Evolutionary conservation across 2,888 invertebrate species (phyloP).

Genomic region (Brachyopa scutellaris): DNA sequence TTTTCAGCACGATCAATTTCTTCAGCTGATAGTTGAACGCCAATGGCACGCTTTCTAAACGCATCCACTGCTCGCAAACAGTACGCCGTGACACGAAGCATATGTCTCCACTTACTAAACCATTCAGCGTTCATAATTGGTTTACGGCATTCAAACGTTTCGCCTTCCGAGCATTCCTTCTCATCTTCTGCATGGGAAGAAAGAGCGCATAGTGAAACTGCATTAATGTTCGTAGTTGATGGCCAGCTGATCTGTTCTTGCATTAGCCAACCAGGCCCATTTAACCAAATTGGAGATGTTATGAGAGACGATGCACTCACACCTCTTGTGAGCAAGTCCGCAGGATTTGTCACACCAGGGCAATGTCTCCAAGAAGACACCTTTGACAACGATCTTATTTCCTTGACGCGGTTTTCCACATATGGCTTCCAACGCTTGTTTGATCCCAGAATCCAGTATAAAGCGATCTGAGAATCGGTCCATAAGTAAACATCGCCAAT

Average conservation of each 20-base stretch:
- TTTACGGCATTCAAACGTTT: neutral
- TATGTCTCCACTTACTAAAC: conserved; percentile 9
- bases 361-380: neutral
- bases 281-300: conserved; percentile 6
- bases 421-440: conserved; percentile 26
- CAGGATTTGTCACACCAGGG: conserved; percentile 20
- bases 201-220: neutral
- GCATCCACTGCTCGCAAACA: conserved; percentile 6
- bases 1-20: too few species aligned
- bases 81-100: conserved; percentile 13
- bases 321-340: conserved; percentile 30
- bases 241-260: neutral
- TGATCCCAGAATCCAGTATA: too few species aligned
- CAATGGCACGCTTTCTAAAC: conserved; percentile 12
- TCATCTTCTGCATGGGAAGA: neutral
- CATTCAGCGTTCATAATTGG: neutral
- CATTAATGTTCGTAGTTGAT: neutral
- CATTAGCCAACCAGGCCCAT: conserved; percentile 17
- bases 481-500: neutral
- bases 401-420: conserved; percentile 11
- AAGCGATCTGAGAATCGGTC: too few species aligned
- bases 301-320: conserved; percentile 19
- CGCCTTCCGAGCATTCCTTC: neutral
- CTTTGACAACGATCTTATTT: conserved; percentile 11
- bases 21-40: neutral